Base-by-base conservation (phyloP, 2,888 invertebrate species). In the Allygus modestus region DNA sequence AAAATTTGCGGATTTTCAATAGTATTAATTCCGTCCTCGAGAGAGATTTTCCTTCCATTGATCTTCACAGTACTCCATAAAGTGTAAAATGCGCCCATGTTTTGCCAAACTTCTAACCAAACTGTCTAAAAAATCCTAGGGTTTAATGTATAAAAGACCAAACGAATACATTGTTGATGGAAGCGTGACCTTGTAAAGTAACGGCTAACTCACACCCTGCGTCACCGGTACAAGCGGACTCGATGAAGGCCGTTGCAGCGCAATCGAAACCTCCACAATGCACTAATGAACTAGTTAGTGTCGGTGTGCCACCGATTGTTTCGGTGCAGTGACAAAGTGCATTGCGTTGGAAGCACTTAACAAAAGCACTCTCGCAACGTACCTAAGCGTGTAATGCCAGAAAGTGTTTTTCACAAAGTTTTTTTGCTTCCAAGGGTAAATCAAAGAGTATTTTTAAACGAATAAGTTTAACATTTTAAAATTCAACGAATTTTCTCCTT, bases 161-260 rank as follows among this genome's bases (percentile, higher is more conserved):
- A 46, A 15, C 46, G 46, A 17, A 46, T 17, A 46, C 46, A 46
- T 37, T 37, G 11, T 4, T 46, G 46, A 37, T 37, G 46, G 58
- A 26, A 4, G 15, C 65, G 4, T 31, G 65, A 65, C 65, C 65
- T 65, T 65, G 28, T 2, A 58, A 5, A 28, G 28, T 65, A 28
- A 65, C 65, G 65, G 65, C 65, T n/a, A 58, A 11, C 51, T 51
- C 37, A 7, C 12, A 15, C 12, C 2, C 12, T 15, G 9, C 58
- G 58, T 58, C 58, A 58, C 58, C 7, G 23, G n/a, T 20, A 58
- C 58, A 23, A 58, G 65, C 28, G 23, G 41, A 9, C 26, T 20
- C 41, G 71, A 71, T 23, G 71, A 71, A 71, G 71, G 71, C 71
- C 41, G 41, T 1, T 71, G 71, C 71, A 71, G 41, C 41, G 71